Base-by-base conservation (phyloP, 2,797 vertebrate genomes). In the Holocentrus rufus region DNA sequence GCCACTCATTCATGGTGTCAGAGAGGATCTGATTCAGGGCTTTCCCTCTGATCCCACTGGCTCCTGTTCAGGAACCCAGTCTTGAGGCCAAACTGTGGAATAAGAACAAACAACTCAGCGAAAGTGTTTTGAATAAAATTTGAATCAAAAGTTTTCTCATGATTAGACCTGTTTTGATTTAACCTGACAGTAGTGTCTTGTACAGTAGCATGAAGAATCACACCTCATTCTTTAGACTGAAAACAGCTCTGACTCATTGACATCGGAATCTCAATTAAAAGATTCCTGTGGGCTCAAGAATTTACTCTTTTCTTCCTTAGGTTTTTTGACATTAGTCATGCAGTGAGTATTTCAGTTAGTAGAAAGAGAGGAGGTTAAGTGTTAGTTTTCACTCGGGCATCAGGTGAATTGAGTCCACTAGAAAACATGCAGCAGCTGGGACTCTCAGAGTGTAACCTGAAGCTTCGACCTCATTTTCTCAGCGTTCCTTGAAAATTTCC, bases 1-100 rank as follows among this genome's bases (percentile, higher is more conserved):
- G 54, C 22, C 27, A 55, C 14, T 47, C 65, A 72, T 81, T 79
- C 70, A 64, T 42, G 39, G 39, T 42, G 39, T 70, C 60, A 57
- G 6, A 27, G 22, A 18, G 46, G 61, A 72, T 61, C 55, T 49
- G 42, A 36, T 53, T 62, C 9, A 25, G 55, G 58, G 17, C 22
- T 61, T 31, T 54, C 18, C 1, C 1, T 25, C 6, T 36, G 7
- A 72, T 65, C 61, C 14, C 15, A 13, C 9, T 49, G 53, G 22
- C n/a, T 14, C 5, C 6, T 60, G 52, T 39, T 53, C 39, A 42
- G 39, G 11, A 42, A 13, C 39, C 39, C 9, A 36, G 34, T 9
- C 34, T 36, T 36, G 34, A 36, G 9, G 34, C 34, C 7, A 36
- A 4, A 13, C 39, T 42, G 14, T 42, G 39, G 39, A 14, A 42